phyloP scores from a whole-genome alignment of 2,797 vertebrate species.

The Scolopax rusticola region DNA sequence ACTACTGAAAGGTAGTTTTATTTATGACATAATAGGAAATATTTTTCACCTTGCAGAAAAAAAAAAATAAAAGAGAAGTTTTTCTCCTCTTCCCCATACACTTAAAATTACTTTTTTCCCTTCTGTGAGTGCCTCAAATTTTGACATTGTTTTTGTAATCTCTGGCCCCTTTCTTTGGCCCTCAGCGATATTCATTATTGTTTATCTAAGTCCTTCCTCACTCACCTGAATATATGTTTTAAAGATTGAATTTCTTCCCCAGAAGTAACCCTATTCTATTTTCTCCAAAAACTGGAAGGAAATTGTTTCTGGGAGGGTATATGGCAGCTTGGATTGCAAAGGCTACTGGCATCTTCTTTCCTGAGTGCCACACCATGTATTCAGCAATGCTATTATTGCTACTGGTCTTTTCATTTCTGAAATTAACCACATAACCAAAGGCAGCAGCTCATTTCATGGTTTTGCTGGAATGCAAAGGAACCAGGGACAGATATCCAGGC shows the following conservation, averaged over 20 bases:
- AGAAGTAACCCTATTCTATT: conserved; percentile 7
- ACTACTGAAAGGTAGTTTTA: neutral
- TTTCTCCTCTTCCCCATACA: neutral
- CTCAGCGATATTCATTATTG: neutral
- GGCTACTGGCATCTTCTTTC: neutral
- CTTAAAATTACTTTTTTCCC: neutral
- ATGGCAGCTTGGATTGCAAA: conserved; percentile 12
- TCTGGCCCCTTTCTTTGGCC: neutral
- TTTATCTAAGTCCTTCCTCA: conserved; percentile 1
- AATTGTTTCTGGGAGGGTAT: neutral
- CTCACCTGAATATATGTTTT: neutral
- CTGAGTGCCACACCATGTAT: neutral
- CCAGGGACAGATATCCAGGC: neutral
- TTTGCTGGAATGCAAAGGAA: neutral
- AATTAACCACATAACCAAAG: conserved; percentile 57
- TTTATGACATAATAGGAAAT: neutral
- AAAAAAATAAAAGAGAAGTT: neutral
- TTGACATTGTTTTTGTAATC: neutral
- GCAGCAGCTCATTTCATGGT: conserved; percentile 52
- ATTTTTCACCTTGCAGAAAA: neutral
- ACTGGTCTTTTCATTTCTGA: conserved; percentile 42
- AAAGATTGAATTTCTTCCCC: conserved; percentile 13
- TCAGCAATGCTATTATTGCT: neutral
- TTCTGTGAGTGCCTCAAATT: neutral
- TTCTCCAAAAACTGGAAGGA: neutral